phyloP scores from a whole-genome alignment of 2,888 invertebrate genomes.

The Limulus polyphemus region DNA sequence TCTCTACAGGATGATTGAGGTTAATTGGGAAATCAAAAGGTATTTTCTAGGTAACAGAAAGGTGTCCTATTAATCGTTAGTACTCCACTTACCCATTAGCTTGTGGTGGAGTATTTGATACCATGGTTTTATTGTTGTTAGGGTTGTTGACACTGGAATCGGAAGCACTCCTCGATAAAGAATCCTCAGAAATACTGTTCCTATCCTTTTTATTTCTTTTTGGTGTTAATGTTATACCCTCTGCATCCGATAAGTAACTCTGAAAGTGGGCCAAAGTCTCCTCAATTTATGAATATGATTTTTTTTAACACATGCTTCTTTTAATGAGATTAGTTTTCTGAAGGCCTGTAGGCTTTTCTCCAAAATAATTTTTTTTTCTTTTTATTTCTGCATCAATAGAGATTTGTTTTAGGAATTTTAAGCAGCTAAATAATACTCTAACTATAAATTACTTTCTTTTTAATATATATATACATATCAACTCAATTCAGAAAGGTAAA shows the following conservation, averaged over 20 bases:
- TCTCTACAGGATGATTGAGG: too few relatives aligned
- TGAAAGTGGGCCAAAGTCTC: slow-evolving; percentile 21
- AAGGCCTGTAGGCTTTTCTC: too few relatives aligned
- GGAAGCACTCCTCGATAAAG: slow-evolving; percentile 77
- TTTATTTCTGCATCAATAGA: too few relatives aligned
- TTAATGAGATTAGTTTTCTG: background rate
- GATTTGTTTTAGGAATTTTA: too few relatives aligned
- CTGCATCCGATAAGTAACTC: slow-evolving; percentile 64
- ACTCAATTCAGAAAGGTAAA: too few relatives aligned
- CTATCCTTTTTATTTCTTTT: slow-evolving; percentile 23
- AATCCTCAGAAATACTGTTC: slow-evolving; percentile 47
- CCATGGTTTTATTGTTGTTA: slow-evolving; percentile 38
- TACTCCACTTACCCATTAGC: slow-evolving; percentile 46
- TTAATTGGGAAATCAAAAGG: too few relatives aligned
- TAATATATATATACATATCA: too few relatives aligned
- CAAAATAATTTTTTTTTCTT: too few relatives aligned
- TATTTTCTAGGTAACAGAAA: too few relatives aligned
- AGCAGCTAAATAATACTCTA: too few relatives aligned
- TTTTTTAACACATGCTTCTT: background rate
- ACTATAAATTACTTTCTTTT: too few relatives aligned
- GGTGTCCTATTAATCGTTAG: too few relatives aligned
- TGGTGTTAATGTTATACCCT: slow-evolving; percentile 36
- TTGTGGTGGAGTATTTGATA: slow-evolving; percentile 53
- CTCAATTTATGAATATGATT: background rate
- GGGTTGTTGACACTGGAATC: slow-evolving; percentile 71